Evolutionary conservation across 2,797 vertebrate genomes (phyloP).

Genomic region (Vireo griseus): DNA sequence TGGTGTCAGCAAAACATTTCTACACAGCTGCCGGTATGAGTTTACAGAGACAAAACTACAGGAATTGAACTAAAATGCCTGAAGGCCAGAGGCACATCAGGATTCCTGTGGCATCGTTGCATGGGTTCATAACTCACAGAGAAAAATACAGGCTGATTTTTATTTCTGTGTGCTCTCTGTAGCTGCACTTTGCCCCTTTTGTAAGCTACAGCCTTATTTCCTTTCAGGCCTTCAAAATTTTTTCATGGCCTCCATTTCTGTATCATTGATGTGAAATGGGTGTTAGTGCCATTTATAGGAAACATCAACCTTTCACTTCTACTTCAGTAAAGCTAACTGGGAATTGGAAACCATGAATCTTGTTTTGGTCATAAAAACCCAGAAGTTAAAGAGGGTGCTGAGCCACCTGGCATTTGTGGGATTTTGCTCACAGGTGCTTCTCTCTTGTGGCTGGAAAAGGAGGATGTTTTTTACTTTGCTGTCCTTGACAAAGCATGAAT

Average conservation of each 20-base stretch:
- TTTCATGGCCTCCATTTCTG: background rate
- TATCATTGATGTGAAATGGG: background rate
- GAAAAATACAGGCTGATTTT: background rate
- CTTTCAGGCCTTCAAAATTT: background rate
- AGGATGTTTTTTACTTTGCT: background rate
- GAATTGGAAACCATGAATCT: background rate
- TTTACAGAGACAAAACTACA: background rate
- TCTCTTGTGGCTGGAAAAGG: background rate
- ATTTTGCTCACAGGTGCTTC: background rate
- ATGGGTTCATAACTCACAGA: background rate
- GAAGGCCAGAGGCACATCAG: background rate
- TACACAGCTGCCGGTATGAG: background rate
- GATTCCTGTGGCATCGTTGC: background rate
- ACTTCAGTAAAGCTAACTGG: background rate
- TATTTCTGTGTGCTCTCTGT: background rate
- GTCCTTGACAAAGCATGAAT: background rate
- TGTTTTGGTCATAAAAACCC: background rate
- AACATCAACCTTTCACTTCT: background rate
- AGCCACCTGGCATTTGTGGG: background rate
- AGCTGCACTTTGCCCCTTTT: background rate
- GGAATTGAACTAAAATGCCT: background rate
- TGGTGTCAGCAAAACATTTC: background rate
- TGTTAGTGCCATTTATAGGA: background rate
- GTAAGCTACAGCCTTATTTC: background rate
- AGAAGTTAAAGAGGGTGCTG: background rate